Evolutionary conservation across 37 sponge, comb jelly and placozoan genomes (phyloP).

Genomic region (Hexactinellida sp.): DNA sequence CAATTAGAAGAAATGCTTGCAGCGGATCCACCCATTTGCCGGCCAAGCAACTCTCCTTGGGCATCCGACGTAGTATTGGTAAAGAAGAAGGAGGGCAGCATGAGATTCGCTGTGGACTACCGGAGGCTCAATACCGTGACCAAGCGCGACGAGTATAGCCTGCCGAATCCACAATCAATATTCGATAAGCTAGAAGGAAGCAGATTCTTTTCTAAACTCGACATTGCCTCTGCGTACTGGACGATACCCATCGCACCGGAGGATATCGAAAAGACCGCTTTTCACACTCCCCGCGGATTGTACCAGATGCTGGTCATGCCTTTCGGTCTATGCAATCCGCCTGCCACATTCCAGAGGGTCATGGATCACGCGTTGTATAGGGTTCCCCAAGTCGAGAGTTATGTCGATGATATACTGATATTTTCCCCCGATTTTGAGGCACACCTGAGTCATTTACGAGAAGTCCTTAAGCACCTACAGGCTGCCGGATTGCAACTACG

Average conservation of each 20-base stretch:
- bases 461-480: not conserved
- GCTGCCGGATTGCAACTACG: not conserved
- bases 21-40: not conserved
- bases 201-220: not conserved
- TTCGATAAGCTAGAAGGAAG: not conserved
- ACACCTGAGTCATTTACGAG: not conserved
- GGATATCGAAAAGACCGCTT: not conserved
- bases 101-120: conserved; percentile 4
- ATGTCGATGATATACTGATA: not conserved
- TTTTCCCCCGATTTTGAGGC: not conserved
- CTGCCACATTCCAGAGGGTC: conserved; percentile 1
- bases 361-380: not conserved
- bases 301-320: conserved; percentile 5
- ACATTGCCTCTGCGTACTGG: not conserved
- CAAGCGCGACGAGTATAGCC: conserved; percentile 8
- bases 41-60: conserved; percentile 16
- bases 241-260: not conserved
- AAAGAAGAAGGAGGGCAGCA: not conserved
- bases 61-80: not conserved
- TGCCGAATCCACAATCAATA: conserved; percentile 15
- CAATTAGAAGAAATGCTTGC: not conserved
- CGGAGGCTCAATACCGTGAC: not conserved
- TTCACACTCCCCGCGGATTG: not conserved
- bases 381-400: not conserved
- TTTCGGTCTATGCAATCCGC: not conserved